phyloP scores from a whole-genome alignment of 35 echinoderm and acorn worm genomes.

The Lytechinus pictus region DNA sequence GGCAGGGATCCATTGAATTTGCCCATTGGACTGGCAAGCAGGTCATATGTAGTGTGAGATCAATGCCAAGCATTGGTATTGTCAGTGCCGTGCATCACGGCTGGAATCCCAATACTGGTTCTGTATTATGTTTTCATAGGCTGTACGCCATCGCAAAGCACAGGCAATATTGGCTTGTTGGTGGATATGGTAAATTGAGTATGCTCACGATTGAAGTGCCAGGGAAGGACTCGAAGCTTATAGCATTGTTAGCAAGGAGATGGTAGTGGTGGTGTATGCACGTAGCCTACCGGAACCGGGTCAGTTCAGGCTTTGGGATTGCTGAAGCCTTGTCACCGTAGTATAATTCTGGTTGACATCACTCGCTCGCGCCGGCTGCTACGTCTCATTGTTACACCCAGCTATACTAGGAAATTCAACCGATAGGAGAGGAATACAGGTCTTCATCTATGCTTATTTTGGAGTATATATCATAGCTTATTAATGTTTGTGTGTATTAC shows the following conservation, averaged over 20 bases:
- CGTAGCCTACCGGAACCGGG: not conserved
- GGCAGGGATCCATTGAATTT: not conserved
- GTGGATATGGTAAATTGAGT: not conserved
- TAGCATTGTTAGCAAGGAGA: not conserved
- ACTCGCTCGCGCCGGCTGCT: not conserved
- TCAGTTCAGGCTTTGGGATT: not conserved
- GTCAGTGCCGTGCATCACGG: not conserved
- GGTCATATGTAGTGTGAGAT: not conserved
- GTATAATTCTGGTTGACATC: not conserved
- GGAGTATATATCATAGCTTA: not conserved
- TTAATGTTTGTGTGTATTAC: not conserved
- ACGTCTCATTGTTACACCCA: not conserved
- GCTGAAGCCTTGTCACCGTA: not conserved
- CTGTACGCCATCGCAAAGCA: not conserved
- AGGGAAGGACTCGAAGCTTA: not conserved
- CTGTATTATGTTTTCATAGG: not conserved
- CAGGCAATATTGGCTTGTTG: not conserved
- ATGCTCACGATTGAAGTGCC: not conserved
- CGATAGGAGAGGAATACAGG: not conserved
- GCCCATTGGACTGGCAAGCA: not conserved
- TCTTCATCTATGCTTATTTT: not conserved
- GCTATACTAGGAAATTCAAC: not conserved
- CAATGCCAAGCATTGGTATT: not conserved
- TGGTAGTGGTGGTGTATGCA: not conserved
- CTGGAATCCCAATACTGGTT: not conserved